phyloP scores from a whole-genome alignment of 2,888 invertebrate species.

The Rotaria magnacalcarata region DNA sequence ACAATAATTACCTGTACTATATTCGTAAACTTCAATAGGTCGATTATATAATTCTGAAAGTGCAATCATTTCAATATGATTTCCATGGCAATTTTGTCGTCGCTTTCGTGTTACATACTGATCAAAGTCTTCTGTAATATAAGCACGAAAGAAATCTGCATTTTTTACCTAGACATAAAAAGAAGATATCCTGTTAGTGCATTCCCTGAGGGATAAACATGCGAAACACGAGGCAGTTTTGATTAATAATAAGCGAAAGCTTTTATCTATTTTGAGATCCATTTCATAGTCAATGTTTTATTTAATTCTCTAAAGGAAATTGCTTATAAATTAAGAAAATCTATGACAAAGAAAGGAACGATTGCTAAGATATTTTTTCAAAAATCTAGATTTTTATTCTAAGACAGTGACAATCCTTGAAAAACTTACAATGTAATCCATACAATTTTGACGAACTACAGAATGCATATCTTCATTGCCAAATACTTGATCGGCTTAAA shows the following conservation, averaged over 20 bases:
- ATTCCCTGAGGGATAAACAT: too few species aligned
- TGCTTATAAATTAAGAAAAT: too few species aligned
- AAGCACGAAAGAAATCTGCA: slow-evolving; percentile 78
- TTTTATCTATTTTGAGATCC: too few species aligned
- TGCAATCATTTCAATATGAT: slow-evolving; percentile 84
- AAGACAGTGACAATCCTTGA: background rate
- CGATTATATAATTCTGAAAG: slow-evolving; percentile 82
- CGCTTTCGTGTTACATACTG: slow-evolving; percentile 77
- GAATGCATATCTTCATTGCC: slow-evolving; percentile 84
- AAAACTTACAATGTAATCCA: slow-evolving; percentile 77
- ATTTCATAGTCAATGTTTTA: too few species aligned
- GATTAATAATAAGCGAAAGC: too few species aligned
- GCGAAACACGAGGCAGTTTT: too few species aligned
- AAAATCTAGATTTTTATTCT: too few species aligned
- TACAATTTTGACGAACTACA: slow-evolving; percentile 74
- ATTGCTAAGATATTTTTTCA: too few species aligned
- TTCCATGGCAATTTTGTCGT: slow-evolving; percentile 75
- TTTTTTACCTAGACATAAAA: slow-evolving; percentile 68
- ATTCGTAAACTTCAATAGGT: slow-evolving; percentile 78
- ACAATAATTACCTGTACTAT: slow-evolving; percentile 65
- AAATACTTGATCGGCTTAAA: slow-evolving; percentile 77
- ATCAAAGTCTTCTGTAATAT: slow-evolving; percentile 80
- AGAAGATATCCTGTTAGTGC: background rate
- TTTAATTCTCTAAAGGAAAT: too few species aligned
- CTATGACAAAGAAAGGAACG: too few species aligned